Base-by-base conservation (phyloP, 2,888 invertebrate genomes). In the Bimastos eiseni region DNA sequence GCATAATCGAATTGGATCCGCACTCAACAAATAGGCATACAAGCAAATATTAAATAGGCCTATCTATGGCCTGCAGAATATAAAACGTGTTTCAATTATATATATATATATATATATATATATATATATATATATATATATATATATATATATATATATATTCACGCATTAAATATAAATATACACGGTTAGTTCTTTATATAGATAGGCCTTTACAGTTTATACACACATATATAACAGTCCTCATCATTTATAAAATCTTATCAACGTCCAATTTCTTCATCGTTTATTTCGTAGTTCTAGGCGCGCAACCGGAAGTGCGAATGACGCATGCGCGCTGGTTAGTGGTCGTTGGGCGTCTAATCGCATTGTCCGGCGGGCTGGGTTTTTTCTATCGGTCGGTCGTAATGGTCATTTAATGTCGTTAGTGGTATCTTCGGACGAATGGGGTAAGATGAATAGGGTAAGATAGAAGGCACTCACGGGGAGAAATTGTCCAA, bases 211-310 rank as follows among this genome's bases (percentile, higher is more conserved):
- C n/a, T n/a, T n/a, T n/a, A n/a, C n/a, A n/a, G n/a, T n/a, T n/a
- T n/a, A n/a, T n/a, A n/a, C n/a, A n/a, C n/a, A n/a, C 5, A 30
- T 70, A 30, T 70, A n/a, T 8, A 70, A 70, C 70, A 70, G n/a
- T 70, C n/a, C 13, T n/a, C 70, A 70, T 70, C 70, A 70, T 70
- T 8, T n/a, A n/a, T 6, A 70, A 70, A 70, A 70, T 70, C 70
- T 70, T 70, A 70, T 70, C 70, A 70, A n/a, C 70, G 70, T n/a
- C 70, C 70, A 70, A 70, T 70, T 70, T 70, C 70, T 70, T 70
- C 17, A 70, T 30, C 70, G 70, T 70, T 70, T n/a, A n/a, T 70
- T n/a, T n/a, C 70, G 49, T 21, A 49, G 49, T 49, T 49, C 49
- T 49, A 49, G 21, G 49, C 19, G 70, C 70, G n/a, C 70, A n/a